Percentiles rank a stretch among this genome's conserved stretches.
Evolutionary conservation across 2,888 invertebrate genomes (phyloP).

Genomic region (Cataglyphis rosenhaueri): DNA sequence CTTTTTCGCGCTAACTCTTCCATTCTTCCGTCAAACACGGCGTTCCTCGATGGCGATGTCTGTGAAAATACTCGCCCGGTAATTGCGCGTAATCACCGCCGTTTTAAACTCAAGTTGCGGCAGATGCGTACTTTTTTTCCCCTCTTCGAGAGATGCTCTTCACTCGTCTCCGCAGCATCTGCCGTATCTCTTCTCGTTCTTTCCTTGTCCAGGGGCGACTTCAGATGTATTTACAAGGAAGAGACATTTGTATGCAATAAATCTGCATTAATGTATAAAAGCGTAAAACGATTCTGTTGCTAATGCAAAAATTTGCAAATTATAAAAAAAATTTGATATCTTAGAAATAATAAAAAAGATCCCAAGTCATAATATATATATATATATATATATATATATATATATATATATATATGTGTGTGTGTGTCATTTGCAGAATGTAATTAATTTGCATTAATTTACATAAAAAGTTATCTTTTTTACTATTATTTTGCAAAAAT

Average conservation of each 20-base stretch:
- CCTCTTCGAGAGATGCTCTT: constrained; percentile 37
- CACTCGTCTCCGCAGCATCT: constrained; percentile 49
- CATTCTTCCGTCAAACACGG: constrained; percentile 61
- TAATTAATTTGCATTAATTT: neutral
- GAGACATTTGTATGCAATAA: neutral
- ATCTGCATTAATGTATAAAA: constrained; percentile 7
- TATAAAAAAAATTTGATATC: neutral
- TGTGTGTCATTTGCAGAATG: neutral
- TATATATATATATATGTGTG: no score
- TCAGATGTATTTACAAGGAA: neutral
- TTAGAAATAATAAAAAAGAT: neutral
- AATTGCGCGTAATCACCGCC: constrained; percentile 79
- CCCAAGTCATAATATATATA: neutral
- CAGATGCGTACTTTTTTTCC: constrained; percentile 76
- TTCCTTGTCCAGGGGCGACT: constrained; percentile 28
- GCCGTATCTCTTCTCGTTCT: constrained; percentile 47
- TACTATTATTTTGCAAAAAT: neutral
- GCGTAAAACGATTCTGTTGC: neutral
- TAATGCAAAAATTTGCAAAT: neutral
- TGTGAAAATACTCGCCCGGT: constrained; percentile 64
- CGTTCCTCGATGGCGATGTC: constrained; percentile 75
- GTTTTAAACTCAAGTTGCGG: constrained; percentile 74
- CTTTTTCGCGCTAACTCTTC: constrained; percentile 42
- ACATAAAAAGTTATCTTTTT: neutral
- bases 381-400: no score